These are phyloP conservation scores for Patiria pectinifera DNA, from an alignment of 53 echinoderm and acorn worm genomes.

Conservation along the genomic window DNA sequence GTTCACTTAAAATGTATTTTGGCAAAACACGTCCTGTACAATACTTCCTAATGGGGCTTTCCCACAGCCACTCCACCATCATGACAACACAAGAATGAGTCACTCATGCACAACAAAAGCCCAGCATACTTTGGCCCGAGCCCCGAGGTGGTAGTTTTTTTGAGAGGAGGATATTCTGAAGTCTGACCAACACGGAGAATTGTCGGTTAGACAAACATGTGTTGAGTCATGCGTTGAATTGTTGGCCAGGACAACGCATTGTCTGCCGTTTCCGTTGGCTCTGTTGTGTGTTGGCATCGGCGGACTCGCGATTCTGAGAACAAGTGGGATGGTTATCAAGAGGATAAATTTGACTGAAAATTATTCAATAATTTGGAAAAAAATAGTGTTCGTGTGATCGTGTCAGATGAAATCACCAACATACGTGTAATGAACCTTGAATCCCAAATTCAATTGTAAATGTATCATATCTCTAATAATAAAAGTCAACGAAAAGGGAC, in stretches of 20 bases:
- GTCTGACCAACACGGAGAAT: background rate
- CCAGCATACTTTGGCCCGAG: background rate
- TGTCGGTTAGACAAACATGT: background rate
- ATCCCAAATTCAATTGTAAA: no score
- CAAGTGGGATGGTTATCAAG: background rate
- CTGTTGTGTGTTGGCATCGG: background rate
- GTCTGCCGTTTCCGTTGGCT: background rate
- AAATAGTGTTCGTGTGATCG: no score
- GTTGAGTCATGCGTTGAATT: background rate
- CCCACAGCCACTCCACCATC: background rate
- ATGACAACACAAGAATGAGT: background rate
- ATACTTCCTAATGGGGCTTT: background rate
- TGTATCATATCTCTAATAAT: no score
- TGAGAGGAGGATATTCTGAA: background rate
- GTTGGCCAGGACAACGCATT: background rate
- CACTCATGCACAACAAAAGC: background rate
- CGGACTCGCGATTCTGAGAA: background rate
- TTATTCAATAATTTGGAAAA: no score
- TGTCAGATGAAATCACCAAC: no score
- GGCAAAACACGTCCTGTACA: background rate
- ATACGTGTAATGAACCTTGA: no score
- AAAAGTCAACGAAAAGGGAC: no score
- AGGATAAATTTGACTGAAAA: background rate
- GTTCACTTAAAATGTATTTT: background rate
- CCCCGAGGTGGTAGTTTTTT: background rate